A percentile compares a stretch with the other conserved stretches of the same genome.
Conservation (phyloP, 2,113 vertebrate genomes). For the Sander lucioperca region DNA sequence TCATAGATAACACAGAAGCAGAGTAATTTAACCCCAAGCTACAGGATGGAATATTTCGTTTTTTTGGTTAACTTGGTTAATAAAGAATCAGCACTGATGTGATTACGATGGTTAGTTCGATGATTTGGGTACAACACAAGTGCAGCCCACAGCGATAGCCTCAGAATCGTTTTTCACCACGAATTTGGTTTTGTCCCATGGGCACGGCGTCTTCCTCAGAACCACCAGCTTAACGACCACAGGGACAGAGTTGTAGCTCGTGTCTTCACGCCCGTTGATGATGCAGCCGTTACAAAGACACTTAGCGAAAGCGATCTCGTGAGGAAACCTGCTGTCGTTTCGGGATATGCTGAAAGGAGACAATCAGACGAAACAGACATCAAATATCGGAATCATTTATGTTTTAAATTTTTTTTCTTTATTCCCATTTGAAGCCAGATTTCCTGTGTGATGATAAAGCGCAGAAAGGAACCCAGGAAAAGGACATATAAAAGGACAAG, state of each 20-base stretch:
- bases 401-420: neutral
- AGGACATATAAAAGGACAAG: neutral
- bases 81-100: neutral
- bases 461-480: neutral
- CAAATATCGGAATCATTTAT: neutral
- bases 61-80: neutral
- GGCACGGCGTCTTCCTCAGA: conserved; percentile 75
- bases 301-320: conserved; percentile 79
- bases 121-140: conserved; percentile 81
- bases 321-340: conserved; percentile 78
- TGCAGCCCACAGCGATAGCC: conserved; percentile 84
- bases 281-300: conserved; percentile 88
- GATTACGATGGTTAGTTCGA: neutral
- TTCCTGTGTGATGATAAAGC: neutral
- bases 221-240: conserved; percentile 79
- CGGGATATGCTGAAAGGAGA: conserved; percentile 70
- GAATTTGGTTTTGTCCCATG: accelerated
- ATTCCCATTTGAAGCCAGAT: neutral
- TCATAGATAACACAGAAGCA: neutral
- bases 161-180: conserved; percentile 66
- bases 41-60: too few species aligned
- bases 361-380: neutral
- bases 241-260: conserved; percentile 80
- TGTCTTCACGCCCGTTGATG: conserved; percentile 56
- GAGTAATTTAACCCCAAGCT: neutral